phyloP scores from a whole-genome alignment of 2,797 vertebrate species.

The Chelidonichthys spinosus region DNA sequence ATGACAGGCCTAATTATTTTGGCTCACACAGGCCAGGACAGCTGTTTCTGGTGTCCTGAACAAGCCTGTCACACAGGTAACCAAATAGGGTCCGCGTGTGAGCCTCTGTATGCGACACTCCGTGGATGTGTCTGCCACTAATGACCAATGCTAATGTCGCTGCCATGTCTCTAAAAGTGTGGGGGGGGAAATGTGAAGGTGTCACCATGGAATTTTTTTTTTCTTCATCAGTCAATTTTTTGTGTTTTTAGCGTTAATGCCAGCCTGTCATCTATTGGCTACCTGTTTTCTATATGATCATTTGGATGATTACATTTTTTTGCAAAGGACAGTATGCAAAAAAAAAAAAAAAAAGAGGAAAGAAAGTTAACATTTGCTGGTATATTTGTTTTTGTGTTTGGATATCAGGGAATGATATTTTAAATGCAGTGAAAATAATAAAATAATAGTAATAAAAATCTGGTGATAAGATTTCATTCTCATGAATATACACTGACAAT shows the following conservation, averaged over 20 bases:
- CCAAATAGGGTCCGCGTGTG: constrained; percentile 98
- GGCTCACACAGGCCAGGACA: constrained; percentile 99
- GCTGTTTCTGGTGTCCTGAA: constrained; percentile 99
- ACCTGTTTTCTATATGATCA: constrained; percentile 68
- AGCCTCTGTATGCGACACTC: constrained; percentile 94
- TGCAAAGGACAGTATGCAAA: constrained; percentile 86
- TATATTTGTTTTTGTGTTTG: not conserved
- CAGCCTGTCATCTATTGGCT: constrained; percentile 90
- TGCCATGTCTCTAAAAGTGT: constrained; percentile 92
- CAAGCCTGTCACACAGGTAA: constrained; percentile 99
- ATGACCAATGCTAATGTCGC: constrained; percentile 99
- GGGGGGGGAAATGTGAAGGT: constrained; percentile 85
- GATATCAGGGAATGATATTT: not conserved
- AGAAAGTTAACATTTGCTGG: constrained; percentile 63
- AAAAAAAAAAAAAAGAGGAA: constrained; percentile 68
- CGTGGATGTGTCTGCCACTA: constrained; percentile 94
- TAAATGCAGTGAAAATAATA: not conserved
- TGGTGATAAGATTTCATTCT: not conserved
- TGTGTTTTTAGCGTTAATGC: constrained; percentile 95
- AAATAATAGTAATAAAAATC: not conserved
- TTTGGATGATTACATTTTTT: constrained; percentile 59
- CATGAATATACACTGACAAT: not conserved
- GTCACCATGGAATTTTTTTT: constrained; percentile 85
- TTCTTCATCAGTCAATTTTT: constrained; percentile 95
- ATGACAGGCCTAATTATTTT: constrained; percentile 99